Evolutionary conservation across 1,140 invertebrate species (phyloP).

Genomic region (Samia ricini): DNA sequence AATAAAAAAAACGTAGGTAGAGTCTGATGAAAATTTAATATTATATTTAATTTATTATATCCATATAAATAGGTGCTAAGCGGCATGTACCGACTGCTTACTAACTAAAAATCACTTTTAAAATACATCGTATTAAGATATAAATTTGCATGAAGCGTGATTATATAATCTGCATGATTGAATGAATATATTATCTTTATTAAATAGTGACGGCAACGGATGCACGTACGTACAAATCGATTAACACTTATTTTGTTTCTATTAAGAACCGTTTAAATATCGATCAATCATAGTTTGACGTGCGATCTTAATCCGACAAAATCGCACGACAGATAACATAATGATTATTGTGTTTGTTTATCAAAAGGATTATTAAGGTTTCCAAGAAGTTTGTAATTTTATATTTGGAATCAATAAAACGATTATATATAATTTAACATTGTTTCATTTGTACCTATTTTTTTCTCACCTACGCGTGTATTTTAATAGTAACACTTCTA

Average conservation of each 20-base stretch:
- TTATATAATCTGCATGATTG: background rate
- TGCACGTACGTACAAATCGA: background rate
- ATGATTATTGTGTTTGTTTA: conserved; percentile 7
- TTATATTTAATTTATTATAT: background rate
- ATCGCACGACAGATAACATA: background rate
- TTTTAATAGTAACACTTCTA: no score
- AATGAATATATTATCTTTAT: background rate
- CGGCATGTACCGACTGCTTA: no score
- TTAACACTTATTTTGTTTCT: background rate
- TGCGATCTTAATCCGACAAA: background rate
- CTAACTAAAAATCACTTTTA: background rate
- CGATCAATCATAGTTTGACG: conserved; percentile 36
- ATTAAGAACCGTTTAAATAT: conserved; percentile 41
- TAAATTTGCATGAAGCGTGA: background rate
- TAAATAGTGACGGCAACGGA: background rate
- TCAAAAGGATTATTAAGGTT: background rate
- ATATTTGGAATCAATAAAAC: conserved; percentile 6
- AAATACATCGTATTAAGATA: background rate
- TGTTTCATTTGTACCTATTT: conserved; percentile 1
- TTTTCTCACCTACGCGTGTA: no score
- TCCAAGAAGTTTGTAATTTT: conserved; percentile 8
- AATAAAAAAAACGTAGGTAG: no score
- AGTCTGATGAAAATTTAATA: background rate
- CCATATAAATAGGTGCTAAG: background rate
- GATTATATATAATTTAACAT: background rate